phyloP scores from a whole-genome alignment of 2,888 invertebrate species.

The Cloeon dipterum region DNA sequence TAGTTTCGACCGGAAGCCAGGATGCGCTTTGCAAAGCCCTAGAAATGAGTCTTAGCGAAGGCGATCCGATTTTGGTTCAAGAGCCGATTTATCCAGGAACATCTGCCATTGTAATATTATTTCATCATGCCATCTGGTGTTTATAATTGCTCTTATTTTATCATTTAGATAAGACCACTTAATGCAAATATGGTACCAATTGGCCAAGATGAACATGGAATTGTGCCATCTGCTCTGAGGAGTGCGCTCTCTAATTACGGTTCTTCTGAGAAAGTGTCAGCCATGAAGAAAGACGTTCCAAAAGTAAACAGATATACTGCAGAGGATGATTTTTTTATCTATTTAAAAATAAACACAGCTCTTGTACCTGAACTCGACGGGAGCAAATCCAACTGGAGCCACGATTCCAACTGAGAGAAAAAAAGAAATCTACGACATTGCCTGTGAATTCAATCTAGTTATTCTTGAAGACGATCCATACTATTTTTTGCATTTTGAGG shows the following conservation, averaged over 20 bases:
- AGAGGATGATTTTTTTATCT: no score
- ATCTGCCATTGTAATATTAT: conserved; percentile 38
- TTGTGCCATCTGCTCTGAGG: conserved; percentile 34
- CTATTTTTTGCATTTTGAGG: conserved; percentile 47
- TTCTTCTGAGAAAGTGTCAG: no score
- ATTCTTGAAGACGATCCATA: conserved; percentile 70
- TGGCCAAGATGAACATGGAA: conserved; percentile 42
- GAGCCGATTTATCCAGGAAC: conserved; percentile 48
- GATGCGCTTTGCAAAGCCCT: conserved; percentile 53
- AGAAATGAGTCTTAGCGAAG: conserved; percentile 42
- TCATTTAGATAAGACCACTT: no score
- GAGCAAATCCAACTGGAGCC: conserved; percentile 51
- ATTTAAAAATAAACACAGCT: conserved; percentile 11
- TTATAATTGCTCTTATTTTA: no score
- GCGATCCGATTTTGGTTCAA: conserved; percentile 44
- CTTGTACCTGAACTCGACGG: conserved; percentile 52
- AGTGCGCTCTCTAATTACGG: no score
- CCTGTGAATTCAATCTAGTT: conserved; percentile 49
- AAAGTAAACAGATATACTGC: no score
- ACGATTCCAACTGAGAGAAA: conserved; percentile 39
- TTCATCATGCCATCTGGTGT: background rate
- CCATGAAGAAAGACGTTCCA: no score
- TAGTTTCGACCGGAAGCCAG: conserved; percentile 52
- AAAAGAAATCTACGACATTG: conserved; percentile 44
- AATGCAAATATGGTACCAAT: conserved; percentile 41